phyloP scores from a whole-genome alignment of 2,113 vertebrate genomes.

The Fregata magnificens region DNA sequence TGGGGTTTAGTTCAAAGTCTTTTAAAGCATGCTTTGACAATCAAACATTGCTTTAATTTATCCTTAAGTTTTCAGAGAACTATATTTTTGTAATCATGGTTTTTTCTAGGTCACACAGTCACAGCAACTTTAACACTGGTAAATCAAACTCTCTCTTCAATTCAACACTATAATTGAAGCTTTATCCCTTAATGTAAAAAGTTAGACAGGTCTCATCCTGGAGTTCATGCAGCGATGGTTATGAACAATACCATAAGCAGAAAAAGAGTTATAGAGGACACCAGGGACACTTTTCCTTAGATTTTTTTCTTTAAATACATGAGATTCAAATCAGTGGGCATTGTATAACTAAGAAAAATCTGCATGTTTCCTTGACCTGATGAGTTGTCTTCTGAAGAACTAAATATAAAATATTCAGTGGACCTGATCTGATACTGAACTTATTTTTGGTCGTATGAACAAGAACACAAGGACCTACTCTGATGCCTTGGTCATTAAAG shows the following conservation, averaged over 20 bases:
- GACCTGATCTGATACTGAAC: neutral
- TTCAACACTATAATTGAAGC: slow-evolving; percentile 24
- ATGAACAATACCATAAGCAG: neutral
- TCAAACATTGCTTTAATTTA: slow-evolving; percentile 56
- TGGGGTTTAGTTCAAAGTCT: neutral
- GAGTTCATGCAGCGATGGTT: neutral
- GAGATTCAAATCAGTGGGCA: neutral
- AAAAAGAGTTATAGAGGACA: neutral
- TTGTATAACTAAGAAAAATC: neutral
- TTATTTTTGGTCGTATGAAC: neutral
- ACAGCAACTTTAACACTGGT: neutral
- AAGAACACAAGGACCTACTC: neutral
- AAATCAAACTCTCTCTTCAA: slow-evolving; percentile 16
- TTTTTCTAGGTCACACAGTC: slow-evolving; percentile 20
- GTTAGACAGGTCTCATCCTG: neutral
- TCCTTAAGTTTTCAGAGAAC: neutral
- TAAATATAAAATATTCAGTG: neutral
- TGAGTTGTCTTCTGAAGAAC: neutral
- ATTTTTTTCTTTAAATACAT: neutral
- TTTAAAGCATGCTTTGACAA: slow-evolving; percentile 27
- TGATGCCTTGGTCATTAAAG: neutral
- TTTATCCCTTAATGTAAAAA: slow-evolving; percentile 8
- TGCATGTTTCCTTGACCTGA: neutral
- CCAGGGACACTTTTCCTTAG: accelerated
- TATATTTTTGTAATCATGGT: neutral